phyloP scores from a whole-genome alignment of 2,113 vertebrate genomes.

The Dicrurus megarhynchus region DNA sequence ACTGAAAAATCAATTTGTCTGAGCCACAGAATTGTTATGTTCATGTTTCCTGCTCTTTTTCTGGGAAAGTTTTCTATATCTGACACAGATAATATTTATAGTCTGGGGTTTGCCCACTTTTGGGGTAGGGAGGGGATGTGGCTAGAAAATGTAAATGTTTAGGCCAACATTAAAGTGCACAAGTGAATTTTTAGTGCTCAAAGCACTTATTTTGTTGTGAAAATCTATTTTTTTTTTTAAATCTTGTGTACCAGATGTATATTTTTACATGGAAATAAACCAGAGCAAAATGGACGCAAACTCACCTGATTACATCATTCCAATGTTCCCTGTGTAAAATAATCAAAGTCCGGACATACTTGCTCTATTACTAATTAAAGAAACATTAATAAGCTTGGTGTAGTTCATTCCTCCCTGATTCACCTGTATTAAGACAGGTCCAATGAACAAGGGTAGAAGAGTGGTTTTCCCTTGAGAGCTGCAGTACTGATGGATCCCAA shows the following conservation, averaged over 20 bases:
- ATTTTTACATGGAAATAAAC: slow-evolving; percentile 59
- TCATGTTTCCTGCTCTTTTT: background rate
- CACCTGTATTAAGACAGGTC: background rate
- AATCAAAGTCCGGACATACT: background rate
- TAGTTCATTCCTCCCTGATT: background rate
- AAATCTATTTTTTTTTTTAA: background rate
- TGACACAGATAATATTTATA: slow-evolving; percentile 9
- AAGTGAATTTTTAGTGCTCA: slow-evolving; percentile 17
- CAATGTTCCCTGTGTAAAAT: background rate
- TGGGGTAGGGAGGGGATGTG: background rate
- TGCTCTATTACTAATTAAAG: slow-evolving; percentile 36
- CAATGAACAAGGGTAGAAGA: background rate
- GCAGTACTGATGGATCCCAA: background rate
- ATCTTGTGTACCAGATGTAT: slow-evolving; percentile 32
- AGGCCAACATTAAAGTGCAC: background rate
- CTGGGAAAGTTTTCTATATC: background rate
- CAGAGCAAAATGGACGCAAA: background rate
- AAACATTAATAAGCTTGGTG: background rate
- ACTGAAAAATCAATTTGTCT: slow-evolving; percentile 1
- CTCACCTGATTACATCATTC: background rate
- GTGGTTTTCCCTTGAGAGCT: background rate
- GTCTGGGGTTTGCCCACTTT: background rate
- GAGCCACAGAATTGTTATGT: slow-evolving; percentile 3
- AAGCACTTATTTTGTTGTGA: slow-evolving; percentile 14
- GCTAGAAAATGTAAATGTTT: slow-evolving; percentile 29